Evolutionary conservation across 2,797 vertebrate genomes (phyloP), one percentile per base, ranked within the genome.

Genomic region (Lutjanus argentimaculatus): DNA sequence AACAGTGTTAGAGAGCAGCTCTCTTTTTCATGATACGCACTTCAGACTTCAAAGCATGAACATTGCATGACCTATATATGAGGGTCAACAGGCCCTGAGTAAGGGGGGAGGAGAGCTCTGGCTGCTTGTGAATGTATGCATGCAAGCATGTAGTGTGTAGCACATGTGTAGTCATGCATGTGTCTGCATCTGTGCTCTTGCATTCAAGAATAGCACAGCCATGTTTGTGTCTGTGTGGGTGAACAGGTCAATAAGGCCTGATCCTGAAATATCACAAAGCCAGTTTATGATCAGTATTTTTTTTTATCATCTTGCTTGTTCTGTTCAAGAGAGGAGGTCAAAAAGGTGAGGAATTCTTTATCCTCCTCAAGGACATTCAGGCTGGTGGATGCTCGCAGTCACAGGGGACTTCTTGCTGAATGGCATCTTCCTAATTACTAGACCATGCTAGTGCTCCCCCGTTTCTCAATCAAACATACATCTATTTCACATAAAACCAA

Each of bases 141-240:
- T 72, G 77, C 64, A 75, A 84, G 83, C 68, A 78, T 79, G 84
- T 0, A 63, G 73, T 75, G 80, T 72, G 83, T 5, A 56, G 76
- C 58, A 55, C 58, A 83, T 84, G 86, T 85, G 76, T 63, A 89
- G 71, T 84, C 92, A 93, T 85, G 90, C 89, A 80, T 88, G 75
- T 3, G 79, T 70, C 67, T 89, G 89, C 77, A 89, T 90, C 80
- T 88, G 85, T 58, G 80, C 72, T 66, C 57, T 19, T 61, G 78
- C 66, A 62, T 43, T 63, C 19, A 14, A 78, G 48, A 58, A 58
- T 11, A 36, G 49, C 36, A 51, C 7, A 62, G 11, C 48, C 17
- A 46, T 16, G 64, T 67, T 25, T 65, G 6, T 8, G 30, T 72
- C 61, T 61, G 3, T 17, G 6, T 7, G 21, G 22, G 45, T 5